These are phyloP conservation scores for Helicoverpa armigera DNA, from an alignment of 1,140 invertebrate species.

Conservation along the genomic window DNA sequence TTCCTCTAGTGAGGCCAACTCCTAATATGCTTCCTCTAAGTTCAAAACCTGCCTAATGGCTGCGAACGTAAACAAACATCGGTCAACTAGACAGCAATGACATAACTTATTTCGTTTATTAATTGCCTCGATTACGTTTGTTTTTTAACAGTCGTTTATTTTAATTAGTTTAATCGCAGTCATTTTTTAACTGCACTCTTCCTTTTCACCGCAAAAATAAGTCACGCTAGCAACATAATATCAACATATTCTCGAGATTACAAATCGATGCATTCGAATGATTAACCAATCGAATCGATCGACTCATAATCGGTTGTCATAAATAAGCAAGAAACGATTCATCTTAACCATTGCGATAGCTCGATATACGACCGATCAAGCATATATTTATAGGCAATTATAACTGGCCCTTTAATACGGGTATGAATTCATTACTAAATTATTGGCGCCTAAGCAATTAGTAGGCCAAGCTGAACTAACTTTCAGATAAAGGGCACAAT, in stretches of 20 bases:
- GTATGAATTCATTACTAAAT: neutral
- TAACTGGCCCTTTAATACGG: neutral
- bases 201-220: no score
- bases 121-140: slow-evolving; percentile 20
- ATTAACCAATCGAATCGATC: neutral
- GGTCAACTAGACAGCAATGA: slow-evolving; percentile 30
- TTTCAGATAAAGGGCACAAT: slow-evolving; percentile 33
- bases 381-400: slow-evolving; percentile 1
- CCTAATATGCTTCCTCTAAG: slow-evolving; percentile 9
- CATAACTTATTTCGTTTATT: slow-evolving; percentile 39
- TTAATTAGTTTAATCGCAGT: slow-evolving; percentile 18
- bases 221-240: neutral
- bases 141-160: slow-evolving; percentile 21
- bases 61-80: slow-evolving; percentile 39
- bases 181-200: neutral
- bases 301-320: neutral
- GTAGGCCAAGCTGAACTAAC: neutral
- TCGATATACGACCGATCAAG: neutral
- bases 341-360: neutral
- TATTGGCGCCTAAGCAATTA: slow-evolving; percentile 4
- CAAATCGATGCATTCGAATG: no score
- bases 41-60: slow-evolving; percentile 25
- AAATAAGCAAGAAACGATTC: neutral
- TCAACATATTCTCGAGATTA: no score
- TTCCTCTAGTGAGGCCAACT: slow-evolving; percentile 15